Conservation (phyloP, 1,140 invertebrate genomes). For the Drosophila asahinai region DNA sequence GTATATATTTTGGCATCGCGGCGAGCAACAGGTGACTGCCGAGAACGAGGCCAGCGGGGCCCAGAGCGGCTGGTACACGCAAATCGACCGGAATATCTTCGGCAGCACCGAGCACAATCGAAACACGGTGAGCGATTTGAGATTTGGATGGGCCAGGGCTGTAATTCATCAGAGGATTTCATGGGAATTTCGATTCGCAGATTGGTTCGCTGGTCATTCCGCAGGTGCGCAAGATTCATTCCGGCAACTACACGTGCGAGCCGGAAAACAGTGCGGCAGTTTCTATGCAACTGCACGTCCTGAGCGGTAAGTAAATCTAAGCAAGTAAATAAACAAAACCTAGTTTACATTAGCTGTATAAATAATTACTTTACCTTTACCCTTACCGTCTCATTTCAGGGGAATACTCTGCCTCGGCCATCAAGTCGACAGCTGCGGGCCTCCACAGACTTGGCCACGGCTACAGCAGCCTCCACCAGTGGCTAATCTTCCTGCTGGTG, state of each 20-base stretch:
- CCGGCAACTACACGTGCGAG: slow-evolving; percentile 77
- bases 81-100: slow-evolving; percentile 75
- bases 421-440: slow-evolving; percentile 64
- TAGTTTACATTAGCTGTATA: background rate
- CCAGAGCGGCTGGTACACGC: slow-evolving; percentile 68
- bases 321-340: no score
- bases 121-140: slow-evolving; percentile 50
- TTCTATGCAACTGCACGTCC: slow-evolving; percentile 74
- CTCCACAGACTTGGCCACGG: slow-evolving; percentile 44
- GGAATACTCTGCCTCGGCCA: slow-evolving; percentile 83
- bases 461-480: slow-evolving; percentile 63
- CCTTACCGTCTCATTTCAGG: slow-evolving; percentile 51
- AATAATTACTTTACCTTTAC: no score
- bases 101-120: slow-evolving; percentile 72
- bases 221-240: slow-evolving; percentile 85
- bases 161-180: background rate
- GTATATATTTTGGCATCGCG: slow-evolving; percentile 88
- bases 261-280: slow-evolving; percentile 76
- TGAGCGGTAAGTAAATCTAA: slow-evolving; percentile 64
- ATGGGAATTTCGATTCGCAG: slow-evolving; percentile 22
- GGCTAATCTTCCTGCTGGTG: slow-evolving; percentile 71
- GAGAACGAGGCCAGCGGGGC: slow-evolving; percentile 57
- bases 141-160: background rate
- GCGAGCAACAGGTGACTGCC: slow-evolving; percentile 88
- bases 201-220: slow-evolving; percentile 88